Base-by-base conservation (phyloP, 2,113 vertebrate species). In the Leucosticte australis region DNA sequence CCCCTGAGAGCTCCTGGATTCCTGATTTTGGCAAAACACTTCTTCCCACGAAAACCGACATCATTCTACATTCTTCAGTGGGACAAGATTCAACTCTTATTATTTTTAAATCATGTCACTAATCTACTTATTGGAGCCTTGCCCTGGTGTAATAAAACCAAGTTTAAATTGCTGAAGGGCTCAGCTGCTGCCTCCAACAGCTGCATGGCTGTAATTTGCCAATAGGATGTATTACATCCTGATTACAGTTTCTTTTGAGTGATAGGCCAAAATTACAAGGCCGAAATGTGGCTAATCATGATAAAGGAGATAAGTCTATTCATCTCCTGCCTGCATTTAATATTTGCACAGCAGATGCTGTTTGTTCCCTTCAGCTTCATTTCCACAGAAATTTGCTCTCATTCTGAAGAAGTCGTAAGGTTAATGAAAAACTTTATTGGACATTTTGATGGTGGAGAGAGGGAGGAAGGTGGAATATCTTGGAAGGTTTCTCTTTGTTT, bases 221-320 rank as follows among this genome's bases (percentile, higher is more conserved):
- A 89, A 44, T 92, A 93, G 93, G 96, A 95, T 96, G 91, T 84
- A 44, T 95, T 93, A 83, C 92, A 91, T 94, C 94, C 96, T 94
- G 96, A 95, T 95, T 96, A 76, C 70, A 62, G 77, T 87, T 91
- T 89, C 89, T 94, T 85, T 37, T 57, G 95, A 95, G 86, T 33
- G 94, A 95, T 87, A 85, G 78, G 74, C 89, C 89, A 82, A 95
- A 96, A 96, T 94, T 96, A 85, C 70, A 62, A 87, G 87, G 83
- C 83, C 90, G 77, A 93, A 92, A 94, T 87, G 86, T 60, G 83
- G 91, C 87, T 94, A 95, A 91, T 96, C 94, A 44, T 28, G 81
- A 91, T 80, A 87, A 89, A 94, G 91, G 71, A 96, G 96, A 79
- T 69, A 93, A 94, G 62, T 89, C 93, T 87, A 65, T 94, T 97